Evolutionary conservation across 2,797 vertebrate genomes (phyloP), one percentile per base, ranked within the genome.

Genomic region (Thunnus albacares): DNA sequence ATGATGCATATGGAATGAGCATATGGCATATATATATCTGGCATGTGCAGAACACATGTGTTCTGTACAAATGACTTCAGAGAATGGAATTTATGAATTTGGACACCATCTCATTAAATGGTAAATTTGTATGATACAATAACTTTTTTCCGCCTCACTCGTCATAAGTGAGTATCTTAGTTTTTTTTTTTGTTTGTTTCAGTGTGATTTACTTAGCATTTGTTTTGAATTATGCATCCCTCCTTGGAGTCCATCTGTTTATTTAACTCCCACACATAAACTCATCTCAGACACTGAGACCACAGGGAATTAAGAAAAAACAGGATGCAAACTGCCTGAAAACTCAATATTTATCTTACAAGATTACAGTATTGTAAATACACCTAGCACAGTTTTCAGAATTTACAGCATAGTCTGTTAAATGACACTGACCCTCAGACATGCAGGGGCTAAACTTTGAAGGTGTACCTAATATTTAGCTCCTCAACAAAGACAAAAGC

Each of bases 211-310:
- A 74, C 68, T 85, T 79, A 77, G 55, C 64, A 62, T 75, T 82
- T 41, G 13, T 47, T 81, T 88, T 71, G 59, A 52, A 61, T 77
- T 75, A 53, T 38, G 17, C 41, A 43, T 67, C 33, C n/a, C 6
- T 86, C 53, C 75, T 79, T 43, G 0, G 74, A 74, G 68, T 81
- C 79, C 83, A 78, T 92, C 83, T 90, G 80, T 88, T 88, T 89
- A 71, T 86, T 82, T 78, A 53, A 67, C 81, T 82, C 84, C 88
- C 80, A 92, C 89, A 63, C 81, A 83, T 41, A 79, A 85, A 82
- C 71, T 64, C 51, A 33, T 77, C 67, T 81, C 24, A 80, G 56
- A 78, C 77, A 62, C 47, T 2, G 53, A 67, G 49, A 71, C 68
- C 22, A 14, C 41, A 14, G 61, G 81, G 66, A 85, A 75, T 83